phyloP scores from a whole-genome alignment of 53 echinoderm and acorn worm species.

The Echinarachnius parma region DNA sequence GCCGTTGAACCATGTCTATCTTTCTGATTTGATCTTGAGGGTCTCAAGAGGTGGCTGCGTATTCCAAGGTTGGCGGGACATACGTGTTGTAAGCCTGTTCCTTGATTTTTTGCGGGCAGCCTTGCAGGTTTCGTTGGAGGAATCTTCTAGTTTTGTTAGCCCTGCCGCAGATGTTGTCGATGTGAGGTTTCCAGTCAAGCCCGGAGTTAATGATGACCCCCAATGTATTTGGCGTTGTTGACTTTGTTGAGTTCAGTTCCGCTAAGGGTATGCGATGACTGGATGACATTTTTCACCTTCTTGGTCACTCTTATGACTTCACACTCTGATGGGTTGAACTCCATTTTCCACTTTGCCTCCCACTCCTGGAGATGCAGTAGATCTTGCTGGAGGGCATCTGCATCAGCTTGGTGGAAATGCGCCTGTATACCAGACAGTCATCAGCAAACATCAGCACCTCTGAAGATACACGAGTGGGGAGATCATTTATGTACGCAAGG shows the following conservation, averaged over 20 bases:
- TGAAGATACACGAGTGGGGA: not conserved
- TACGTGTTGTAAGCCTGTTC: slow-evolving; percentile 46
- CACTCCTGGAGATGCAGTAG: not conserved
- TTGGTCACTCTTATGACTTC: slow-evolving; percentile 31
- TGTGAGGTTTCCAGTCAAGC: slow-evolving; percentile 39
- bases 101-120: slow-evolving; percentile 30
- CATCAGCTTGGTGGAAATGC: not conserved
- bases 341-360: not conserved
- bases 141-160: slow-evolving; percentile 45
- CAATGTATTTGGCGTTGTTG: slow-evolving; percentile 30
- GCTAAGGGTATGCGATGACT: not conserved
- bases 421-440: slow-evolving; percentile 10
- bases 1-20: slow-evolving; percentile 44
- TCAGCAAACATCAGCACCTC: slow-evolving; percentile 18
- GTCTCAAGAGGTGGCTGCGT: slow-evolving; percentile 42
- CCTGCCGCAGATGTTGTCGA: slow-evolving; percentile 43
- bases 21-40: slow-evolving; percentile 28
- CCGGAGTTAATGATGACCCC: slow-evolving; percentile 47
- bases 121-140: slow-evolving; percentile 37
- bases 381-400: slow-evolving; percentile 9
- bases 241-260: slow-evolving; percentile 2
- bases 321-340: slow-evolving; percentile 12
- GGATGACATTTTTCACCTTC: slow-evolving; percentile 30
- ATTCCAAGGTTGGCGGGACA: slow-evolving; percentile 42
- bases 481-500: not conserved